Conservation (phyloP, 2,113 vertebrate genomes). For the Suncus etruscus region DNA sequence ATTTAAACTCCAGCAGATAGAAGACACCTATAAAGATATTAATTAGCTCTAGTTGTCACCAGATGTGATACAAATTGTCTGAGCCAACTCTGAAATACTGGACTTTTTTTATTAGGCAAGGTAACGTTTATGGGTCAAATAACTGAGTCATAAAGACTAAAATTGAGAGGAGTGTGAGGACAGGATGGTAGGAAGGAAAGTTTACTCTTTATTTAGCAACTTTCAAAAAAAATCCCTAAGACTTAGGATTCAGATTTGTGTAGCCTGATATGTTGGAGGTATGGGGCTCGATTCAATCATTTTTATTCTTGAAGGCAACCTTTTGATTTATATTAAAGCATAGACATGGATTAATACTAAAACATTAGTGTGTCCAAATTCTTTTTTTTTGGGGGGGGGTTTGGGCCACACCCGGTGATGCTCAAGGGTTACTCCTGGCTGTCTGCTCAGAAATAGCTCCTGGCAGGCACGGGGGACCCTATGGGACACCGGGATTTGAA, state of each 20-base stretch:
- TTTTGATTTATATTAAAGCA: constrained; percentile 13
- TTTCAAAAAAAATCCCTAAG: constrained; percentile 43
- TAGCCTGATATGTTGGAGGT: background rate
- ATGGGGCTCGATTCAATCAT: constrained; percentile 6
- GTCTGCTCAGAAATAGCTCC: too few relatives aligned
- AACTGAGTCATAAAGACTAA: constrained; percentile 84
- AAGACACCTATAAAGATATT: constrained; percentile 91
- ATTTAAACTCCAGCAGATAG: constrained; percentile 86
- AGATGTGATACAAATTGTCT: constrained; percentile 85
- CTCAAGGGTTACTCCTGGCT: too few relatives aligned
- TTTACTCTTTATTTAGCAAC: constrained; percentile 74
- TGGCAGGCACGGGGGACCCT: too few relatives aligned
- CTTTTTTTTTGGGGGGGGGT: too few relatives aligned
- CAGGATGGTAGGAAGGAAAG: background rate
- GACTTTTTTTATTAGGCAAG: constrained; percentile 89
- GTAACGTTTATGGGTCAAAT: constrained; percentile 89
- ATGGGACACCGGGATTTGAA: too few relatives aligned
- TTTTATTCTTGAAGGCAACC: constrained; percentile 12
- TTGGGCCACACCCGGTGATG: too few relatives aligned
- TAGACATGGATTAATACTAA: constrained; percentile 46
- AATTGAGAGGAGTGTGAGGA: background rate
- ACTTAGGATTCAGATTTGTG: background rate
- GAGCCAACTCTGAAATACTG: constrained; percentile 83
- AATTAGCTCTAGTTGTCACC: constrained; percentile 91
- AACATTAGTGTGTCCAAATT: background rate